Percentiles rank a stretch among this genome's conserved stretches.
These are phyloP conservation scores for Homarus americanus DNA, from an alignment of 1,140 invertebrate genomes.

Conservation along the genomic window DNA sequence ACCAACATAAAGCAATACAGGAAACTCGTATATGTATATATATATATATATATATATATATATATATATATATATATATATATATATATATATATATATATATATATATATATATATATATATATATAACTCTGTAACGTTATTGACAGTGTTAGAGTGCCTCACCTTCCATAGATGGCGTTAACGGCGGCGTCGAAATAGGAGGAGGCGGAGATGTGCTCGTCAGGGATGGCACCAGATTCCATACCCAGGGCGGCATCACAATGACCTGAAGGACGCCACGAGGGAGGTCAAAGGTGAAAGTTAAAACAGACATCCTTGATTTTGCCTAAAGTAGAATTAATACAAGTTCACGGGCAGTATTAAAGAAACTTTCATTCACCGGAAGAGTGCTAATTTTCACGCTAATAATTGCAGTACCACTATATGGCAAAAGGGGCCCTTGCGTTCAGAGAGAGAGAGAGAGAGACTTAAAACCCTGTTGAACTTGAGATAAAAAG, in stretches of 20 bases:
- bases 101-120: too few relatives aligned
- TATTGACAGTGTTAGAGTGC: too few relatives aligned
- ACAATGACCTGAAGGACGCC: not conserved
- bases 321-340: not conserved
- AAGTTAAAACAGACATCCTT: not conserved
- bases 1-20: too few relatives aligned
- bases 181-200: not conserved
- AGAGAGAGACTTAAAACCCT: too few relatives aligned
- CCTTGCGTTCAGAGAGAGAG: too few relatives aligned
- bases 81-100: not conserved
- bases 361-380: not conserved
- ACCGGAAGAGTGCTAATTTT: too few relatives aligned
- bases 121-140: too few relatives aligned
- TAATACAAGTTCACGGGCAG: not conserved
- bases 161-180: conserved; percentile 76
- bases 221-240: not conserved
- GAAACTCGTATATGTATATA: not conserved
- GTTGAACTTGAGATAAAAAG: too few relatives aligned
- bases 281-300: not conserved
- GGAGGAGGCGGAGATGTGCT: conserved; percentile 5
- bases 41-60: conserved; percentile 27
- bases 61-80: not conserved
- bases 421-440: too few relatives aligned
- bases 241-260: conserved; percentile 7
- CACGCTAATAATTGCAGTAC: too few relatives aligned